Base-by-base conservation (phyloP, 2,888 invertebrate genomes). In the Synergus umbraculus region DNA sequence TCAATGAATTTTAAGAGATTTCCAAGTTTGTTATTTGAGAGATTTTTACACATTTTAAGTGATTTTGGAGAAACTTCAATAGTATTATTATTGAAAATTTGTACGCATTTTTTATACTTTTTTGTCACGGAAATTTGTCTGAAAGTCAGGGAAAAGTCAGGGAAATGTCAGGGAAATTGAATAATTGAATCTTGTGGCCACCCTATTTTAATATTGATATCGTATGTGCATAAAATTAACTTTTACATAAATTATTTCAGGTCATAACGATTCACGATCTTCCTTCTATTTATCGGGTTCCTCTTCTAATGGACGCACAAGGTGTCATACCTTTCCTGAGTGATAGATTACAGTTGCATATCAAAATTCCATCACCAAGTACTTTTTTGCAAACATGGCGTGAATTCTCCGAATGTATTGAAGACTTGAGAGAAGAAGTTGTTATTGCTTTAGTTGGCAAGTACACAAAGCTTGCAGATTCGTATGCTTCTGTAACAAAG, bases 401-500 rank as follows among this genome's bases (percentile, higher is more conserved):
- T 78, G 96, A 97, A 87, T 93, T 99, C 43, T 97, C 98, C 0
- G 96, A 97, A 86, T 95, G 97, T 54, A 95, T 97, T 60, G 97
- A 98, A 88, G 95, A 96, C 85, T 93, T 98, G 12, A 94, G 96
- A n/a, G 95, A 96, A 88, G 96, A 96, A 90, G 97, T 98, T 0
- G 96, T 94, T 82, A 98, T 99, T 80, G 97, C 97, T 2, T 93
- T 99, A 4, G 99, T 99, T 2, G 99, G 99, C 8, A 99, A 99
- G 93, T 99, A 99, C 90, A 99, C 99, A 0, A 96, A 97, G 89
- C 93, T 99, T 15, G 97, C 98, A 90, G 99, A 99, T 93, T 96
- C 99, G 0, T 99, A 99, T 90, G 97, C 98, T 0, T 99, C 99
- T 0, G 97, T 99, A 0, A 96, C 96, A 0, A 99, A 99, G 93